Base-by-base conservation (phyloP, 2,797 vertebrate genomes). In the Lophura swinhoii region DNA sequence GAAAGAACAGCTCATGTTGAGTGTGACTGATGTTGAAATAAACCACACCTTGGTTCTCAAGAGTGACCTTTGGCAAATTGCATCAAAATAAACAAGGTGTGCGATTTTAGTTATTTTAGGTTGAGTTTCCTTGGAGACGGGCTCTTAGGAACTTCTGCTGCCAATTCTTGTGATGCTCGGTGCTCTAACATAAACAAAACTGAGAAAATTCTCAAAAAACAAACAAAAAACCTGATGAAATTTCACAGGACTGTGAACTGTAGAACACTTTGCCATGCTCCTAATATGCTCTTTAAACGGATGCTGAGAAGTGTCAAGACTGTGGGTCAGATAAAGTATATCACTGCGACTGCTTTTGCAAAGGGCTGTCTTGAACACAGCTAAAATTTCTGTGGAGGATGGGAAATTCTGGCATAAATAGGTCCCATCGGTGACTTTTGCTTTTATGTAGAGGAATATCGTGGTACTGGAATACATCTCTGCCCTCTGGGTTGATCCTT, bases 101-200 rank as follows among this genome's bases (percentile, higher is more conserved):
- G 89, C 86, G 59, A 84, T 86, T 95, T 88, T 73, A 79, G 85
- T 88, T 95, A 91, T 88, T 95, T 94, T 64, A 23, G 63, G n/a
- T 64, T 64, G 77, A 82, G 83, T 96, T 94, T 92, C 91, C 93
- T 84, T 87, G 89, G 94, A 95, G 85, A 95, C 14, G 28, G 53
- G 51, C 73, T 89, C 82, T 77, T 48, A 88, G 74, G 79, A 92
- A 24, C 80, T 84, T n/a, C 17, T 55, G 56, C 58, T 76, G 71
- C 51, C 68, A 55, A 74, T 91, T 90, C n/a, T 63, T 95, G 48
- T 88, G 77, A 74, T 72, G 85, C 93, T 90, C 55, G 31, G 53
- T 77, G 60, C 31, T 55, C 84, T 90, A 58, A 77, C 22, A 9
- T 70, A 82, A 88, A 84, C 41, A 72, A 68, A 94, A 69, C 51